Evolutionary conservation across 2,113 vertebrate genomes (phyloP), one percentile per base, ranked within the genome.

Genomic region (Furnarius figulus): DNA sequence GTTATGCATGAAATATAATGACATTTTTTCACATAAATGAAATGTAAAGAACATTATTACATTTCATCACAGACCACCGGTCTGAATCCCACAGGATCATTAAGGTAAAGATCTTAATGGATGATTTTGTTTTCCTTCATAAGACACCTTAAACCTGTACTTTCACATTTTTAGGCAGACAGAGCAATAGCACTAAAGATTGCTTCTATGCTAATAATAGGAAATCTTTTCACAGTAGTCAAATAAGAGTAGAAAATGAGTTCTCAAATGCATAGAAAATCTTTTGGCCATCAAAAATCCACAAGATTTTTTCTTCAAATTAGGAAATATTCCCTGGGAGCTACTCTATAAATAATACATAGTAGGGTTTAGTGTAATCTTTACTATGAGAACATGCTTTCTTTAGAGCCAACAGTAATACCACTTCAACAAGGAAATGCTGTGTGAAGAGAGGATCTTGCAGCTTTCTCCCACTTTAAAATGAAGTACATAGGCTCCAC

Each of bases 401-500:
- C 96, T 96, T 95, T 94, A 96, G 55, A 97, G 95, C 85, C 90
- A 96, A 97, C 89, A 91, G 90, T 96, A 97, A 96, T 94, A 92
- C 92, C 97, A 97, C 97, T 97, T 97, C 95, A 97, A 95, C 85
- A 87, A 95, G 95, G 94, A 96, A 96, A 97, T 90, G 95, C 94
- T 96, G 85, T 35, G 90, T 94, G 95, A 96, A 96, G 93, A 97
- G 95, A 97, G 95, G 90, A 97, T 97, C 96, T 96, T 94, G 89
- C 92, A 73, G 90, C 93, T 97, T 94, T 95, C 95, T 97, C 89
- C 92, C 95, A 96, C 97, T 97, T 97, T 95, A 97, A 97, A 97
- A 97, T 97, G 94, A 97, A 97, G 94, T 93, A 33, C 93, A 77
- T 14, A 82, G 96, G 92, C 95, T 96, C 94, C 92, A 91, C 91